Base-by-base conservation (phyloP, 2,888 invertebrate genomes). In the Pemphredon lugubris region DNA sequence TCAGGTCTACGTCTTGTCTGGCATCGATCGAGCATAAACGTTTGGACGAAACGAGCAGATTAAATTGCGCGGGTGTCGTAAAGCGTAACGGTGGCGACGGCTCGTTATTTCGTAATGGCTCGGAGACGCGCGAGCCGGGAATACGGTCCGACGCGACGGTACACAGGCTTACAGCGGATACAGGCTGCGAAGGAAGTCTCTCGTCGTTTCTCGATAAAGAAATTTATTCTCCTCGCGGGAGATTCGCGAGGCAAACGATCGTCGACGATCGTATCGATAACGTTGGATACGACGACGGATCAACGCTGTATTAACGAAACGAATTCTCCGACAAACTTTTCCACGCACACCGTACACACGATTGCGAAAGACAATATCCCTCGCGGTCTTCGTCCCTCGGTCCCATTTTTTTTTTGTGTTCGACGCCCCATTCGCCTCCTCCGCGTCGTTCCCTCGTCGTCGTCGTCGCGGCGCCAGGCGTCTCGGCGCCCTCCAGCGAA, bases 381-480 rank as follows among this genome's bases (percentile, higher is more conserved):
- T 42, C 40, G 32, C 42, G 54, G 20, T 16, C 48, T 34, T 20
- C 45, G 6, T 60, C 59, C 16, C 34, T n/a, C 26, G 14, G 1
- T 23, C 5, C 16, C 37, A 51, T 63, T 58, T 71, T 40, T 61
- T 65, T 20, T 37, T 32, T 6, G 20, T 34, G 1, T 5, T 26
- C 9, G 5, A 2, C 32, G n/a, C 37, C 37, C 44, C 21, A 16
- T 42, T 1, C 23, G 9, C 7, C 18, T 30, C 45, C 6, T 32
- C 18, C 32, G 11, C 26, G 39, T 44, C 54, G n/a, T n/a, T n/a
- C 44, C 65, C 64, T 23, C 48, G 70, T 55, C 51, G 65, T 55
- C 72, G 72, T 70, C 73, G 68, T 61, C 55, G 37, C 20, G 85
- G 85, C 86, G 86, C 87, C 86, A 84, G 84, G 79, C 87, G 82